Percentiles rank a stretch among this genome's conserved stretches.
Conservation (phyloP, 1,140 invertebrate species). For the Drosophila pseudoobscura region DNA sequence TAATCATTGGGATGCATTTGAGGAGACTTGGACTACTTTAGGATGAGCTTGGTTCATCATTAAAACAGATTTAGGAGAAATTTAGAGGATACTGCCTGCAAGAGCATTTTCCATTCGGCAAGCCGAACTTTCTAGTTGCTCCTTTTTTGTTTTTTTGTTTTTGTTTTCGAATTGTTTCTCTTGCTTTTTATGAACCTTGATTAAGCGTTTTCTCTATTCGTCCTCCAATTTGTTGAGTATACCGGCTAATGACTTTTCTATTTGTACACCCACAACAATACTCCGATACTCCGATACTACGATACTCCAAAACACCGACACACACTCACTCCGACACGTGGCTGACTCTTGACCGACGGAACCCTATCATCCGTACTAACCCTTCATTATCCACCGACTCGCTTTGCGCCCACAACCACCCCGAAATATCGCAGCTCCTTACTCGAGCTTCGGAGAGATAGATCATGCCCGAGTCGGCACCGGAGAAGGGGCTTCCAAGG, state of each 20-base stretch:
- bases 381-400: constrained; percentile 2
- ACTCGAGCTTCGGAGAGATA: constrained; percentile 55
- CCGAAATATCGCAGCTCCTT: background rate
- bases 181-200: constrained; percentile 15
- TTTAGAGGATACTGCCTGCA: constrained; percentile 1
- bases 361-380: constrained; percentile 23
- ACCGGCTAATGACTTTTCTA: constrained; percentile 73
- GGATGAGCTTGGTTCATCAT: too few species aligned
- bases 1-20: background rate
- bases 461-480: constrained; percentile 45
- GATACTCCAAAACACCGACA: constrained; percentile 10
- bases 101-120: constrained; percentile 48
- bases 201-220: constrained; percentile 13
- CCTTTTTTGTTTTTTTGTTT: constrained; percentile 9
- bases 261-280: constrained; percentile 56
- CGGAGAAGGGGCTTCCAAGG: constrained; percentile 7
- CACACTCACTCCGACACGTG: constrained; percentile 12
- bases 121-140: constrained; percentile 29
- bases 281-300: constrained; percentile 13
- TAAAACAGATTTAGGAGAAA: too few species aligned
- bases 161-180: constrained; percentile 22
- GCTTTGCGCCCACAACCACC: background rate
- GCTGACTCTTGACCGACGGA: constrained; percentile 27
- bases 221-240: constrained; percentile 46
- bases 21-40: background rate